Base-by-base conservation (phyloP, 2,797 vertebrate genomes). In the Babyrousa celebensis region DNA sequence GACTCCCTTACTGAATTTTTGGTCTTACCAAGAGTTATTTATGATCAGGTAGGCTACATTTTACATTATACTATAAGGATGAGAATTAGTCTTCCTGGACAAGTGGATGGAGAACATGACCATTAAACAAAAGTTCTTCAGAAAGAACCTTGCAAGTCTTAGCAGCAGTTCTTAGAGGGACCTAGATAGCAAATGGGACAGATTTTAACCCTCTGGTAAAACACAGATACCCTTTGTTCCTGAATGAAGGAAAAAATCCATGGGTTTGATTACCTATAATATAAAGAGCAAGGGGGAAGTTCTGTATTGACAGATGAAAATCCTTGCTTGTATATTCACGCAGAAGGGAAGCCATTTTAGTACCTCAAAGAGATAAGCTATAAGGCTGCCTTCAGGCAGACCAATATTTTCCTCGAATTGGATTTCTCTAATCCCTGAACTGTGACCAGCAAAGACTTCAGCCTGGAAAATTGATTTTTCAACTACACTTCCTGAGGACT, bases 391-490 rank as follows among this genome's bases (percentile, higher is more conserved):
- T 96, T 93, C 68, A 85, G 91, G 95, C 80, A 74, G 84, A 90
- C 84, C 91, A 92, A 88, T 92, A 92, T 97, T 94, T 96, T 79
- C 86, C 72, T 96, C 95, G 94, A 97, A 97, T 95, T 96, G 94
- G 72, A 97, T 97, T 97, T 97, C 86, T 98, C 91, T 97, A 97
- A 97, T 94, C 91, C 96, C 77, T 95, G 93, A 97, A 97, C 97
- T 97, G 94, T 93, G 93, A 97, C 96, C 92, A 97, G 84, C 72
- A 97, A 97, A 96, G 89, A 97, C 89, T 95, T 94, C 77, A 88
- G 84, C 58, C 87, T 95, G 77, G 18, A 97, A 97, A 97, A 96
- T 91, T 94, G 94, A 96, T 97, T 96, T 98, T 96, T 96, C 91
- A 96, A 70, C 85, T 91, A 85, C 8, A 96, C 83, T 93, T 96